A percentile compares a stretch with the other conserved stretches of the same genome.
These are phyloP conservation scores for Actias luna DNA, from an alignment of 2,888 invertebrate genomes.

Conservation along the genomic window DNA sequence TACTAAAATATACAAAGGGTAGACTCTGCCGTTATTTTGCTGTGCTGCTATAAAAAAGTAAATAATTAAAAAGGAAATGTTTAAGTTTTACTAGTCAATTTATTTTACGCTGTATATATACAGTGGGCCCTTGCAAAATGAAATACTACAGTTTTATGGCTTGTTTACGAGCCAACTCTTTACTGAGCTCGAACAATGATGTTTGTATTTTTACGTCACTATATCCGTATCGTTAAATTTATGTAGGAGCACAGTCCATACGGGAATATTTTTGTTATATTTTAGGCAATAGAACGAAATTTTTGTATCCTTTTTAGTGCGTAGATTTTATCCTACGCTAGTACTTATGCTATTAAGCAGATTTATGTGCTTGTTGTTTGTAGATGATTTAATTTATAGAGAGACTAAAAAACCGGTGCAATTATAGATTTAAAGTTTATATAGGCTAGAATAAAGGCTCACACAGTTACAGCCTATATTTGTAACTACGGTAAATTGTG, in stretches of 20 bases:
- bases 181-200: conserved; percentile 50
- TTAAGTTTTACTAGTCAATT: conserved; percentile 55
- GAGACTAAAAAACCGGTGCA: no score
- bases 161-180: conserved; percentile 69
- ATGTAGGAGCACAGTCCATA: conserved; percentile 21
- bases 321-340: neutral
- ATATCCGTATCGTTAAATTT: conserved; percentile 41
- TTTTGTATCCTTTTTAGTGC: neutral
- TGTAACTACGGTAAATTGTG: no score
- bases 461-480: no score
- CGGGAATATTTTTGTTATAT: neutral
- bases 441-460: no score
- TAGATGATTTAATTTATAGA: no score
- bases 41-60: no score
- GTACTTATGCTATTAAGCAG: neutral
- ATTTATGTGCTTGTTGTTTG: no score
- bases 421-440: no score
- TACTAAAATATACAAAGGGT: no score
- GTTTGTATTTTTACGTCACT: conserved; percentile 47
- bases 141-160: conserved; percentile 62
- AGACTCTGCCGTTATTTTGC: no score
- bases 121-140: conserved; percentile 43
- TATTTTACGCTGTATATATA: conserved; percentile 39
- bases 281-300: neutral
- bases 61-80: conserved; percentile 38